phyloP scores from a whole-genome alignment of 2,113 vertebrate species.

The Strix uralensis region DNA sequence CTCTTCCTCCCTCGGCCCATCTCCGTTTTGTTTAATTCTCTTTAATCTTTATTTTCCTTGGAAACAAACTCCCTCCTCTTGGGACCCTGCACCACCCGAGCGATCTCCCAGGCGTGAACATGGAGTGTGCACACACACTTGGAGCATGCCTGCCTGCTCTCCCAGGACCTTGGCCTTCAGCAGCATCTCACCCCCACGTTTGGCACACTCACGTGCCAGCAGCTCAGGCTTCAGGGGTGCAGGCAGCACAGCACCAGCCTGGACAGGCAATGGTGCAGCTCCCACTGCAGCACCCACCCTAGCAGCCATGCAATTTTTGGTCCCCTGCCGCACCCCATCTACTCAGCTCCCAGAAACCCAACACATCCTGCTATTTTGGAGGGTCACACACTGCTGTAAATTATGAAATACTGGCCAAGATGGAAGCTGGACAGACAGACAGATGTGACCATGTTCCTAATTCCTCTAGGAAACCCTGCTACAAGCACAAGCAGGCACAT shows the following conservation, averaged over 20 bases:
- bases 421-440: background rate
- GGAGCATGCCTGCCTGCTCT: accelerated
- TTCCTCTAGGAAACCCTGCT: background rate
- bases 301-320: background rate
- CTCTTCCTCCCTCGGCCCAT: background rate
- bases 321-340: background rate
- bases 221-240: background rate
- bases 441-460: background rate
- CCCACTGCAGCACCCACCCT: background rate
- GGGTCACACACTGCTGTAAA: background rate
- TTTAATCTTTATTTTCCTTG: constrained; percentile 45
- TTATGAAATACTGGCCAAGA: background rate
- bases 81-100: accelerated
- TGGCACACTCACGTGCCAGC: background rate
- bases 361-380: accelerated
- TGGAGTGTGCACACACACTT: accelerated
- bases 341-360: background rate
- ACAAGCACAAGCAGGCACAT: background rate
- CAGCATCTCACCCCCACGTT: background rate
- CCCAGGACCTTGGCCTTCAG: background rate
- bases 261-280: background rate
- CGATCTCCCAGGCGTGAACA: background rate
- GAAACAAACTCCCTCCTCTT: background rate
- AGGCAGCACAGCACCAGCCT: background rate
- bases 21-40: constrained; percentile 51